Evolutionary conservation across 1,140 invertebrate genomes (phyloP).

Genomic region (Calosoma granatense): DNA sequence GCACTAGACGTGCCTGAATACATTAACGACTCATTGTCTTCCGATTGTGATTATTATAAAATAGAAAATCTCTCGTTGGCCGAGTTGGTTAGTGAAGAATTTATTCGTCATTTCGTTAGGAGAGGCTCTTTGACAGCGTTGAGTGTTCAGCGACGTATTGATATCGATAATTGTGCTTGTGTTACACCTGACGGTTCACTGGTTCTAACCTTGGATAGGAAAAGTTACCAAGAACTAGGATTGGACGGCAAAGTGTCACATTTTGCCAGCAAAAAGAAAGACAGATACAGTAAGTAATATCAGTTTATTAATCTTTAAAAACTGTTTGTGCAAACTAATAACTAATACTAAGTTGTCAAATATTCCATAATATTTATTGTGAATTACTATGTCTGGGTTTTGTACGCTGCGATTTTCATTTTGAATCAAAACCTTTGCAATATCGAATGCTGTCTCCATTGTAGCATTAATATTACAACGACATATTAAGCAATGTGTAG

Average conservation of each 20-base stretch:
- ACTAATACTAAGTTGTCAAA: conserved; percentile 12
- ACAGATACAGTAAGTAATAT: conserved; percentile 42
- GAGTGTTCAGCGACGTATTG: conserved; percentile 38
- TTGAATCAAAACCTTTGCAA: no score
- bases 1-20: conserved; percentile 32
- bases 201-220: conserved; percentile 37
- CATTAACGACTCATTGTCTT: conserved; percentile 30
- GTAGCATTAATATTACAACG: no score
- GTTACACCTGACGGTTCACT: conserved; percentile 40
- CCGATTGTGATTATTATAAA: conserved; percentile 46
- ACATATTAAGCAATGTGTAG: no score
- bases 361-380: no score
- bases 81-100: conserved; percentile 40
- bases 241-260: conserved; percentile 40
- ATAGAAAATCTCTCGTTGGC: conserved; percentile 32
- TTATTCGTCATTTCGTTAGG: conserved; percentile 43
- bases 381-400: no score
- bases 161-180: conserved; percentile 39
- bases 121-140: conserved; percentile 39
- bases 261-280: conserved; percentile 33
- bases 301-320: conserved; percentile 1
- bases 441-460: no score
- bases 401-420: no score
- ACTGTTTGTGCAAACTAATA: neutral
- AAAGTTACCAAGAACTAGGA: conserved; percentile 41